Conservation (phyloP, 2,797 vertebrate genomes). For the Phrynocephalus guinanensis region DNA sequence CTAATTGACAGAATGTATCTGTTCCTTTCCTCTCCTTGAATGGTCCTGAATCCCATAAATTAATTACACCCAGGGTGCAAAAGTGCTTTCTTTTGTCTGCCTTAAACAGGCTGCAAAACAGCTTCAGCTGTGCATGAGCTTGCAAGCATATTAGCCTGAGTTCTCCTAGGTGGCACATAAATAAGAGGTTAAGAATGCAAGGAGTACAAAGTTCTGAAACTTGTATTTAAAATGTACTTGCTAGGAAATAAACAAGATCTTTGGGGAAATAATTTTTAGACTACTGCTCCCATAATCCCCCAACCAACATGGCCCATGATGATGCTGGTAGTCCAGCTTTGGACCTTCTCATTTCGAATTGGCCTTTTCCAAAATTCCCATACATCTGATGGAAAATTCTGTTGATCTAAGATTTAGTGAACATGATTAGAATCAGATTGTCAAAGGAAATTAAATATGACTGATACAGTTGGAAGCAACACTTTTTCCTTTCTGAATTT, state of each 20-base stretch:
- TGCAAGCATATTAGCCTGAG: no score
- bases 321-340: no score
- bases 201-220: not conserved
- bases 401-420: not conserved
- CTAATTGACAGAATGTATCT: not conserved
- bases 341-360: no score
- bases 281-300: no score
- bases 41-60: not conserved
- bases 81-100: not conserved
- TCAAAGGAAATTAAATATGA: not conserved
- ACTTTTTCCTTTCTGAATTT: not conserved
- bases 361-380: no score
- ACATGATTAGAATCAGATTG: not conserved
- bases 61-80: not conserved
- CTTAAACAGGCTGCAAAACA: not conserved
- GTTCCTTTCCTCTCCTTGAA: not conserved
- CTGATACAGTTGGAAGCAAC: not conserved
- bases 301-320: no score
- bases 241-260: no score
- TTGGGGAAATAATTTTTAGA: no score
- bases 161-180: no score
- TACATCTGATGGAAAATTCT: not conserved
- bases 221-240: not conserved
- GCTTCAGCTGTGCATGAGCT: no score
- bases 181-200: no score